Evolutionary conservation across 2,888 invertebrate genomes (phyloP).

Genomic region (Ornithoptera priamus): DNA sequence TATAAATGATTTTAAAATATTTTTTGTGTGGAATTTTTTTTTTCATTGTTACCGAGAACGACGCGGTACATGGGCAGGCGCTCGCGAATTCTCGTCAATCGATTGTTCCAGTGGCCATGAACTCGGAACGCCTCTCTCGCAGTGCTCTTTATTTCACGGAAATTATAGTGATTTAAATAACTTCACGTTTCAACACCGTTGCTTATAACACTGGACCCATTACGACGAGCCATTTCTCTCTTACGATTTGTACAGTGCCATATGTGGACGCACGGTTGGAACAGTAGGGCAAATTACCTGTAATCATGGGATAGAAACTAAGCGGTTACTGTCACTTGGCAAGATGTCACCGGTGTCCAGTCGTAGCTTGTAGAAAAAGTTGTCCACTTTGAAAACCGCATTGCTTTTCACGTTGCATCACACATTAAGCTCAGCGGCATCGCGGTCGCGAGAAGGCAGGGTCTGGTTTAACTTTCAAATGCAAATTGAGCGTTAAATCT

Average conservation of each 20-base stretch:
- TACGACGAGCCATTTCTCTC: conserved; percentile 26
- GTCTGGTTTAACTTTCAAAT: conserved; percentile 50
- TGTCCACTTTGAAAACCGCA: conserved; percentile 53
- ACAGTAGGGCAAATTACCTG: conserved; percentile 45
- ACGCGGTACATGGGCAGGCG: conserved; percentile 35
- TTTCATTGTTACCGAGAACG: conserved; percentile 34
- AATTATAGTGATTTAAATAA: conserved; percentile 47
- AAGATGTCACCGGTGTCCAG: conserved; percentile 44
- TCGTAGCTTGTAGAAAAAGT: conserved; percentile 67
- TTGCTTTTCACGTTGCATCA: conserved; percentile 70
- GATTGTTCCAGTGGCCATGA: conserved; percentile 72
- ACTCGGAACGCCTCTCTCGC: conserved; percentile 53
- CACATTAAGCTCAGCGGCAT: conserved; percentile 42
- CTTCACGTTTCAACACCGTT: conserved; percentile 39
- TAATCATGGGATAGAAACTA: conserved; percentile 67
- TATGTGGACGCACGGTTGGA: conserved; percentile 33
- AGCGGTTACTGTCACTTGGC: conserved; percentile 38
- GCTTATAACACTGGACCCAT: conserved; percentile 14
- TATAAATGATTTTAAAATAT: background rate
- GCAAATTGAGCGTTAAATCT: conserved; percentile 10
- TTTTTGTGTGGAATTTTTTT: background rate
- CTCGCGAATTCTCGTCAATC: conserved; percentile 57
- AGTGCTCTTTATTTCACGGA: conserved; percentile 45
- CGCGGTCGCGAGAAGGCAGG: conserved; percentile 45
- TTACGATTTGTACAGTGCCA: conserved; percentile 18